A percentile compares a stretch with the other conserved stretches of the same genome.
phyloP scores from a whole-genome alignment of 2,113 vertebrate genomes.

The Petaurus breviceps region DNA sequence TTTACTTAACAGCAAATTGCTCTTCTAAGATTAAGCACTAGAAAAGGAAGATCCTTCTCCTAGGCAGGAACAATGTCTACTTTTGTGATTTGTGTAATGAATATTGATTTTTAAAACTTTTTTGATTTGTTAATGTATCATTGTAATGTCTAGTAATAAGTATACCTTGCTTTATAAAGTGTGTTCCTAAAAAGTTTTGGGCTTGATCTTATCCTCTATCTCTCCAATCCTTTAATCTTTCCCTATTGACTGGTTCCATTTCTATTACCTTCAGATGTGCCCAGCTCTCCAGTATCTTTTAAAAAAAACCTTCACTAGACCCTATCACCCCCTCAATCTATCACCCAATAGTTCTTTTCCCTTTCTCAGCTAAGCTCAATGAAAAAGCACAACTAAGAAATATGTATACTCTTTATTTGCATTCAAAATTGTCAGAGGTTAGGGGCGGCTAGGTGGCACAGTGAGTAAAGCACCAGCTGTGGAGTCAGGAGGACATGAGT shows the following conservation, averaged over 20 bases:
- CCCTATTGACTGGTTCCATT: background rate
- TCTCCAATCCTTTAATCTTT: background rate
- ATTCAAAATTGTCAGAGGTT: background rate
- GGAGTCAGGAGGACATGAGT: too few species aligned
- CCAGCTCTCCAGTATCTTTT: background rate
- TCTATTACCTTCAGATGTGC: background rate
- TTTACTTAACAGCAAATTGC: background rate
- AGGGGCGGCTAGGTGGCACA: too few species aligned
- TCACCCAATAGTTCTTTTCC: background rate
- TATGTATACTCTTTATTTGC: background rate
- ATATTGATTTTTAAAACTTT: constrained; percentile 39
- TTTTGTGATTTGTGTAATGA: constrained; percentile 38
- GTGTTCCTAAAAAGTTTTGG: background rate
- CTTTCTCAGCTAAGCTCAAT: background rate
- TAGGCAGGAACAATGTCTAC: constrained; percentile 30
- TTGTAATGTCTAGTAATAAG: background rate
- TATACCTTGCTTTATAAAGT: background rate
- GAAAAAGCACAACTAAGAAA: background rate
- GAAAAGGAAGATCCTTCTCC: background rate
- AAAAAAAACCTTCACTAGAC: background rate
- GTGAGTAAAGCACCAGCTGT: too few species aligned
- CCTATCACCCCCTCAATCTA: background rate
- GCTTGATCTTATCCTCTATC: background rate
- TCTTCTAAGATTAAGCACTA: background rate
- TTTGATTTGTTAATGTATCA: background rate